These are phyloP conservation scores for Rhimphoctona megacephalus DNA, from an alignment of 2,888 invertebrate species.

Conservation along the genomic window DNA sequence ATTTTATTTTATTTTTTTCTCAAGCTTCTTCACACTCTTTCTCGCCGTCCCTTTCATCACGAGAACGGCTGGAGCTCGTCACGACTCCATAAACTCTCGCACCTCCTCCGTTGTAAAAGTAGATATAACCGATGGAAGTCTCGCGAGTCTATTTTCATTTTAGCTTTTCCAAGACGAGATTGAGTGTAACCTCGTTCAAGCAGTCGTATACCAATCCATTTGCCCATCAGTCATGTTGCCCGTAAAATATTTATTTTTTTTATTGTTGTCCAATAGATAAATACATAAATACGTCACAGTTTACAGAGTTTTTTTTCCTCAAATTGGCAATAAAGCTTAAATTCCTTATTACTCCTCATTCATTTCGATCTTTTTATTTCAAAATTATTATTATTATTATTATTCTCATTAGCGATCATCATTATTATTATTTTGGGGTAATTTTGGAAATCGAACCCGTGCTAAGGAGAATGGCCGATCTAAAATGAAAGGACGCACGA, in stretches of 20 bases:
- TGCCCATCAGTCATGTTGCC: slow-evolving; percentile 18
- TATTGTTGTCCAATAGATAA: background rate
- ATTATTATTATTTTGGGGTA: slow-evolving; percentile 10
- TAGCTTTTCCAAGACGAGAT: slow-evolving; percentile 6
- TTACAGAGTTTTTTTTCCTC: background rate
- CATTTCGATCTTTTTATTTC: background rate
- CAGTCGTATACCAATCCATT: background rate
- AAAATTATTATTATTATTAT: background rate
- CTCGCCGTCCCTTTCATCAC: slow-evolving; percentile 53
- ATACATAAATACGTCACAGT: background rate
- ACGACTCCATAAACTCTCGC: slow-evolving; percentile 42
- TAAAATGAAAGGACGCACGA: slow-evolving; percentile 68
- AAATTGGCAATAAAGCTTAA: background rate
- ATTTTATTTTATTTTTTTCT: slow-evolving; percentile 32
- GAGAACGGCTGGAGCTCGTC: slow-evolving; percentile 60
- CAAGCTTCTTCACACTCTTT: slow-evolving; percentile 51
- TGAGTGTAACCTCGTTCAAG: background rate
- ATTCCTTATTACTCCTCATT: too few relatives aligned
- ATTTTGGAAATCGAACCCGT: slow-evolving; percentile 37
- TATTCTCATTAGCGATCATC: background rate
- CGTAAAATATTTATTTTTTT: slow-evolving; percentile 9
- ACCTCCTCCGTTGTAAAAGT: background rate
- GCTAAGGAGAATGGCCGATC: slow-evolving; percentile 1
- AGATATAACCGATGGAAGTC: slow-evolving; percentile 7
- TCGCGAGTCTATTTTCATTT: slow-evolving; percentile 61